Percentiles rank a stretch among this genome's conserved stretches.
phyloP scores from a whole-genome alignment of 2,888 invertebrate genomes.

The Drosophila ezoana region DNA sequence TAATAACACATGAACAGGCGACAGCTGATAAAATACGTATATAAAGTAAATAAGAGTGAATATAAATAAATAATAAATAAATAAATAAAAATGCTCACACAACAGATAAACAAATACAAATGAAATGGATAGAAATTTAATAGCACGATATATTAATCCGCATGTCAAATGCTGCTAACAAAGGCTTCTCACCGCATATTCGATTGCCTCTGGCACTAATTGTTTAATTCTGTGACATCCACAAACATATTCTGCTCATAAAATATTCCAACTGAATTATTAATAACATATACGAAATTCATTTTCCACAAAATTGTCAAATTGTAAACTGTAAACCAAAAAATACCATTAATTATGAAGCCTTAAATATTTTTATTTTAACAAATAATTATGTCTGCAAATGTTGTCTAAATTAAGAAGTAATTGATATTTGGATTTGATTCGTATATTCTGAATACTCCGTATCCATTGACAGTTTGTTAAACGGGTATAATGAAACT shows the following conservation, averaged over 20 bases:
- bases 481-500: neutral
- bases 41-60: slow-evolving; percentile 11
- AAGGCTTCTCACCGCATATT: slow-evolving; percentile 17
- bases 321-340: slow-evolving; percentile 12
- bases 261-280: neutral
- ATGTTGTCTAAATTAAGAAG: neutral
- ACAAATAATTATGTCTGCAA: slow-evolving; percentile 3
- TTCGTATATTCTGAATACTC: neutral
- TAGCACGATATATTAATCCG: slow-evolving; percentile 54
- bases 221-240: slow-evolving; percentile 1
- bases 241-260: slow-evolving; percentile 6
- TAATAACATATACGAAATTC: slow-evolving; percentile 1
- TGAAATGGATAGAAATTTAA: slow-evolving; percentile 51
- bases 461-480: neutral
- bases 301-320: no score
- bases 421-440: neutral
- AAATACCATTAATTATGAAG: neutral
- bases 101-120: slow-evolving; percentile 37
- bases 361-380: neutral
- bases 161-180: slow-evolving; percentile 39
- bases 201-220: slow-evolving; percentile 18
- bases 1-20: neutral
- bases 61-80: slow-evolving; percentile 37
- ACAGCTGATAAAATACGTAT: slow-evolving; percentile 17
- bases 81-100: slow-evolving; percentile 2